phyloP scores from a whole-genome alignment of 30 jellyfish, hydroid and myxozoan species.

The Catostylus mosaicus region DNA sequence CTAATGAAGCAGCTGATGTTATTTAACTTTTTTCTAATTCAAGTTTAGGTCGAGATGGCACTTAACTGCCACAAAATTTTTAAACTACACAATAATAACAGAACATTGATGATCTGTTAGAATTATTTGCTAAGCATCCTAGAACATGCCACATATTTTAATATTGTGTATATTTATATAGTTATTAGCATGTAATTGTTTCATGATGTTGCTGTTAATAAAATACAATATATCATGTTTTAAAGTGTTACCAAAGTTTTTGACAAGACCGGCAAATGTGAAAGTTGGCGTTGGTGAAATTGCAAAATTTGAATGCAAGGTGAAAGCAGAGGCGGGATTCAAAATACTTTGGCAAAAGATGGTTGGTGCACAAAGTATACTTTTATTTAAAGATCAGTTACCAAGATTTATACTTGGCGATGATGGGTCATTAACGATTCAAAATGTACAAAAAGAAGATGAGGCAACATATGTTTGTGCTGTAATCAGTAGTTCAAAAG shows the following conservation, averaged over 20 bases:
- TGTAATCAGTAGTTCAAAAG: slow-evolving; percentile 53
- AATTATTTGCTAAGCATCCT: too few species aligned
- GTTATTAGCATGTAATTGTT: too few species aligned
- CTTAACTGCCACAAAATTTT: too few species aligned
- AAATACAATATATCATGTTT: neutral
- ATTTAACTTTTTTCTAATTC: too few species aligned
- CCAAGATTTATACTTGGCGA: slow-evolving; percentile 25
- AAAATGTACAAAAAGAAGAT: slow-evolving; percentile 73
- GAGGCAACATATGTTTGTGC: slow-evolving; percentile 74
- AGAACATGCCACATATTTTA: too few species aligned
- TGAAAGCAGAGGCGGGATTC: slow-evolving; percentile 76
- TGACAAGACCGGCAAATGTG: slow-evolving; percentile 76
- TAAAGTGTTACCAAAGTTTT: slow-evolving; percentile 74
- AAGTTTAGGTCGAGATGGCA: too few species aligned
- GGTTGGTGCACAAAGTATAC: slow-evolving; percentile 44
- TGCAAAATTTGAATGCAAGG: slow-evolving; percentile 82
- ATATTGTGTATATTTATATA: too few species aligned
- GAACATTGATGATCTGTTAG: too few species aligned
- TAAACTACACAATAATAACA: too few species aligned
- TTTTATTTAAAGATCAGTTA: slow-evolving; percentile 46
- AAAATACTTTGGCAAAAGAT: slow-evolving; percentile 64
- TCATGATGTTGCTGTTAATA: too few species aligned
- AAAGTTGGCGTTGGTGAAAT: slow-evolving; percentile 86
- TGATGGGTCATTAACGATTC: slow-evolving; percentile 52
- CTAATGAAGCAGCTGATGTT: too few species aligned